phyloP scores from a whole-genome alignment of 2,888 invertebrate species.

The Nymphalis c-album region DNA sequence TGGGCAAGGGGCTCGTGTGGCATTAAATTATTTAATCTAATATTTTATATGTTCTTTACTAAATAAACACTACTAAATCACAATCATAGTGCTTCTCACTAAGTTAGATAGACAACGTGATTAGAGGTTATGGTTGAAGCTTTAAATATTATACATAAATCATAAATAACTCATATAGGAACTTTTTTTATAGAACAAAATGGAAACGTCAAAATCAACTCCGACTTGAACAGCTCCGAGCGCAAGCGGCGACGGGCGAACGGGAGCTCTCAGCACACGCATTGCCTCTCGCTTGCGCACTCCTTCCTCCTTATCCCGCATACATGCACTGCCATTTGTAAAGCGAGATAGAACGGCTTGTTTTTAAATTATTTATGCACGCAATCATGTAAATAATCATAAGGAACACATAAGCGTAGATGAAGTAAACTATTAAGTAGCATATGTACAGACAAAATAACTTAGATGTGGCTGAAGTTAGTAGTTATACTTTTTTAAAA shows the following conservation, averaged over 20 bases:
- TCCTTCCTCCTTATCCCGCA: constrained; percentile 72
- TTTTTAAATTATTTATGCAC: constrained; percentile 10
- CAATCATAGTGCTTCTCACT: too few species aligned
- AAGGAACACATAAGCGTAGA: constrained; percentile 3
- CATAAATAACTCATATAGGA: not conserved
- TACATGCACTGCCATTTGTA: constrained; percentile 77
- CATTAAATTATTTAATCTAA: too few species aligned
- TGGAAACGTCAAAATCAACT: constrained; percentile 95
- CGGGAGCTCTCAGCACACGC: constrained; percentile 67
- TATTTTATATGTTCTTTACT: too few species aligned
- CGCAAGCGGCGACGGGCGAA: constrained; percentile 90
- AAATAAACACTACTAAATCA: too few species aligned
- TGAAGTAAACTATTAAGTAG: not conserved
- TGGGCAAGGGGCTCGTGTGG: too few species aligned
- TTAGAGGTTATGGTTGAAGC: too few species aligned
- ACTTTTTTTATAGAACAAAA: constrained; percentile 83
- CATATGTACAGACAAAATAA: not conserved
- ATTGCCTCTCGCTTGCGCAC: constrained; percentile 69
- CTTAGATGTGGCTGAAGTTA: not conserved
- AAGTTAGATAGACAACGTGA: too few species aligned
- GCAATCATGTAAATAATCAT: not conserved
- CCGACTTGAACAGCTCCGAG: constrained; percentile 90
- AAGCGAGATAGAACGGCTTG: constrained; percentile 28
- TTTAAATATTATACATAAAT: too few species aligned
- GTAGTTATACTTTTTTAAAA: too few species aligned